These are phyloP conservation scores for Pseudorectes ferrugineus DNA, from an alignment of 2,113 vertebrate species.

Conservation along the genomic window DNA sequence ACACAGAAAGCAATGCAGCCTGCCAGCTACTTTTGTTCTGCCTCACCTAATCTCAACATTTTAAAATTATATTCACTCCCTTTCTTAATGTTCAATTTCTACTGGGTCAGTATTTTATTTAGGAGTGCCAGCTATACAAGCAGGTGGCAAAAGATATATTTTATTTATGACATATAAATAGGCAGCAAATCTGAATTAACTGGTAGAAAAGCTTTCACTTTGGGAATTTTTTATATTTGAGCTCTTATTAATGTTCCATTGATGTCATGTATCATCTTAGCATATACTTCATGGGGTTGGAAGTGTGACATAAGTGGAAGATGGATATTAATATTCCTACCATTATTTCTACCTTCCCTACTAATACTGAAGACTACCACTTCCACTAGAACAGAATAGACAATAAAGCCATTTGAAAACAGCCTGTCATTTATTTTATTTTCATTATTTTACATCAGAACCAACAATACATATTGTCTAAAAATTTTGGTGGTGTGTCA, in stretches of 20 bases:
- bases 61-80: neutral
- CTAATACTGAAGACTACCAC: neutral
- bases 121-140: neutral
- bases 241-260: neutral
- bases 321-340: neutral
- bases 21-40: neutral
- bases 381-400: neutral
- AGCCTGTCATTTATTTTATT: neutral
- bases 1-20: neutral
- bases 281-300: neutral
- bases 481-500: neutral
- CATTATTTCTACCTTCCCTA: neutral
- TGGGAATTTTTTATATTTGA: neutral
- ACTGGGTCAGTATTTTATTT: neutral
- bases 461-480: neutral
- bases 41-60: neutral
- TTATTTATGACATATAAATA: constrained; percentile 30
- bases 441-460: neutral
- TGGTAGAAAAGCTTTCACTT: neutral
- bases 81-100: neutral
- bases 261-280: neutral
- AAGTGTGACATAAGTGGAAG: neutral
- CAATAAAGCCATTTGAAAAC: neutral
- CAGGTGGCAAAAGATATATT: neutral
- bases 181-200: constrained; percentile 15